Evolutionary conservation across 1,140 invertebrate genomes (phyloP).

Genomic region (Diachasmimorpha longicaudata): DNA sequence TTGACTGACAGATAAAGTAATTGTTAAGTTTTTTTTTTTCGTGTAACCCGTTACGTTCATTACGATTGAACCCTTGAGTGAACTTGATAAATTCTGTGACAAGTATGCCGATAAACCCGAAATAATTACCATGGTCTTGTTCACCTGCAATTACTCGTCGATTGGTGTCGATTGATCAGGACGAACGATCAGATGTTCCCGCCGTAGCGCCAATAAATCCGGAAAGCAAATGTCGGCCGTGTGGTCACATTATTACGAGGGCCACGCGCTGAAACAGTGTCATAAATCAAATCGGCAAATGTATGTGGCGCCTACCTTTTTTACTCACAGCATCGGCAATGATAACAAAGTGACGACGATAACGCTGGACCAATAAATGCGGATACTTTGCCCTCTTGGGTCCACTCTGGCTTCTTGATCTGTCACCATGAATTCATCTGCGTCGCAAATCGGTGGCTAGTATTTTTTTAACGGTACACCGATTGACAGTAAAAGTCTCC

Average conservation of each 20-base stretch:
- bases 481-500: neutral
- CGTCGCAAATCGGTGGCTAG: neutral
- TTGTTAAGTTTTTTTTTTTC: too few relatives aligned
- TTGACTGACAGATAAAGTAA: too few relatives aligned
- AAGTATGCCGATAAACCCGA: neutral
- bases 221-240: neutral
- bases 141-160: neutral
- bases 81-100: neutral
- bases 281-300: neutral
- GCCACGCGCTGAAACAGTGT: neutral
- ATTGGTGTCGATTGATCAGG: neutral
- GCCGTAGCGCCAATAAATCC: neutral
- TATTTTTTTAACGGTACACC: neutral
- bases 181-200: neutral
- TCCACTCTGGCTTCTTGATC: neutral
- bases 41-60: too few relatives aligned
- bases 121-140: neutral
- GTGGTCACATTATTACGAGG: too few relatives aligned
- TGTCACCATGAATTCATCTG: neutral
- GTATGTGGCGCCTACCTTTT: neutral
- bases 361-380: slow-evolving; percentile 16
- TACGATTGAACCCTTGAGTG: too few relatives aligned
- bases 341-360: slow-evolving; percentile 5
- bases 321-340: neutral
- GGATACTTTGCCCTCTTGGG: slow-evolving; percentile 13